These are phyloP conservation scores for Acinonyx jubatus DNA, from an alignment of 2,113 vertebrate species.

Conservation along the genomic window DNA sequence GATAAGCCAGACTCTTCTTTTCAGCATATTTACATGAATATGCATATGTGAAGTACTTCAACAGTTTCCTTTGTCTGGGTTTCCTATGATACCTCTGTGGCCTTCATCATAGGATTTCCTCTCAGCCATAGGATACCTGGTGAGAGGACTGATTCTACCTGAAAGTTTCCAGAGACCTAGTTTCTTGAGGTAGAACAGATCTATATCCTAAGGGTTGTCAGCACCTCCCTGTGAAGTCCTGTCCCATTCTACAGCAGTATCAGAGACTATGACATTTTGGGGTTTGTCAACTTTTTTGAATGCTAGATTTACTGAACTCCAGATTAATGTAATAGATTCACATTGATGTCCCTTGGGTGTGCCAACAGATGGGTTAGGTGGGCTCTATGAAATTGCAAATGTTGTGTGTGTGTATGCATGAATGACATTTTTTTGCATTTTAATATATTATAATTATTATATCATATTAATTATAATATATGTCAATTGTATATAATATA, in stretches of 20 bases:
- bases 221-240: background rate
- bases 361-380: background rate
- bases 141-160: background rate
- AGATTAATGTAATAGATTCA: background rate
- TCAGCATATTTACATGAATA: background rate
- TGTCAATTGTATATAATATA: background rate
- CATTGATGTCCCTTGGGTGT: background rate
- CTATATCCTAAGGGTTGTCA: background rate
- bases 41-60: background rate
- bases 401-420: background rate
- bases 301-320: background rate
- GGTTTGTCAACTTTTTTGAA: slow-evolving; percentile 11
- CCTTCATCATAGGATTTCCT: background rate
- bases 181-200: background rate
- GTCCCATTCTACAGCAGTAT: background rate
- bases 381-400: background rate
- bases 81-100: background rate
- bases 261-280: background rate
- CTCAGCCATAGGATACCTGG: background rate
- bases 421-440: background rate
- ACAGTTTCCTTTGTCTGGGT: background rate
- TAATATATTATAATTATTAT: background rate
- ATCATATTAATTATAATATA: background rate
- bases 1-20: slow-evolving; percentile 16
- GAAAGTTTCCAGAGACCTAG: background rate